These are phyloP conservation scores for Psettodes erumei DNA, from an alignment of 2,113 vertebrate genomes.

Conservation along the genomic window DNA sequence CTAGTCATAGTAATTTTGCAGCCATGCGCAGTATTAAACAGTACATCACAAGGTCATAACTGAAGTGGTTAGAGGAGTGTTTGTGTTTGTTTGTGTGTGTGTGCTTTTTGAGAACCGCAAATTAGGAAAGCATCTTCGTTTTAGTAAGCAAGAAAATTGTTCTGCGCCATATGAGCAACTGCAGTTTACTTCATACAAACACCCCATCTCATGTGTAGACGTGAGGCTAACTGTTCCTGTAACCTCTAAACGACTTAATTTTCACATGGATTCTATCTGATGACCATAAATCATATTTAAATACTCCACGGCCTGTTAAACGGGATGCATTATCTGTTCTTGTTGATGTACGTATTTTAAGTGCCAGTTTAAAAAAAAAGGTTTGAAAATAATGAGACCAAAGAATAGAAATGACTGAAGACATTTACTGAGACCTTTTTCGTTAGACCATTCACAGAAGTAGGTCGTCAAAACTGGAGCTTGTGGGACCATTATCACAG, in stretches of 20 bases:
- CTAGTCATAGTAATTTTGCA: neutral
- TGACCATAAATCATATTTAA: neutral
- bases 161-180: neutral
- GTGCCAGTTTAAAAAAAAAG: neutral
- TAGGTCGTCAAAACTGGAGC: constrained; percentile 27
- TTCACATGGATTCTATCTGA: constrained; percentile 2
- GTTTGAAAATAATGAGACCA: neutral
- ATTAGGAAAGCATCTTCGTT: neutral
- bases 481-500: neutral
- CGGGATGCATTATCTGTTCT: neutral
- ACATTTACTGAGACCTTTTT: neutral
- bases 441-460: constrained; percentile 1
- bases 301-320: neutral
- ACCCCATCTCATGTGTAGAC: neutral
- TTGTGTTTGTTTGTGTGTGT: neutral
- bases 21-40: neutral
- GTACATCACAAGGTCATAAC: neutral
- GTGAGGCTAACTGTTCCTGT: neutral
- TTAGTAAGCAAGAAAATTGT: neutral
- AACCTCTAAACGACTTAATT: neutral
- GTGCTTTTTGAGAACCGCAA: neutral
- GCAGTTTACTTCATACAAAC: neutral
- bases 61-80: neutral
- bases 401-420: neutral
- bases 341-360: neutral